Percentiles rank a stretch among this genome's conserved stretches.
These are phyloP conservation scores for Rhea pennata DNA, from an alignment of 2,113 vertebrate species.

Conservation along the genomic window DNA sequence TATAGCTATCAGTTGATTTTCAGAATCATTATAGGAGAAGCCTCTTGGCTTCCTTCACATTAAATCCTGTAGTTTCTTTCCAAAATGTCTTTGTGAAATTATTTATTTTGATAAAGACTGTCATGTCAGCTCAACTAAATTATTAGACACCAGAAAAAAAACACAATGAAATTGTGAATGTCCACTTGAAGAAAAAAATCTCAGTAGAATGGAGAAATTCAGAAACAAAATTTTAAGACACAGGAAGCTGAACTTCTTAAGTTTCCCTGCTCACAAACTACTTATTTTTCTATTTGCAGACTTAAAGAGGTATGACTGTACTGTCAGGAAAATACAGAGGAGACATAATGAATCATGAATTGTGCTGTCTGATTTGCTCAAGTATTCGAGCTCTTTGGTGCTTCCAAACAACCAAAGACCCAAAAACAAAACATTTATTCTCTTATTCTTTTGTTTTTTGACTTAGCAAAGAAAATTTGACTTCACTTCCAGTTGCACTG, in stretches of 20 bases:
- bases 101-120: not conserved
- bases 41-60: not conserved
- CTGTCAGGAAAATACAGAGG: not conserved
- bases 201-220: not conserved
- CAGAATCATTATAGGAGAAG: not conserved
- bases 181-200: not conserved
- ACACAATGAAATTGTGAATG: not conserved
- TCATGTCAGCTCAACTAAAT: not conserved
- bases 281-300: not conserved
- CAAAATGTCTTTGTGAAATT: not conserved
- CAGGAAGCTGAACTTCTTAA: not conserved
- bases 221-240: not conserved
- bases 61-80: not conserved
- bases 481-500: not conserved
- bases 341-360: not conserved
- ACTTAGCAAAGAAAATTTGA: not conserved
- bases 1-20: not conserved
- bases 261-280: not conserved
- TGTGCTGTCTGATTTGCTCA: not conserved
- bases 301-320: not conserved
- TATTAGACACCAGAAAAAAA: conserved; percentile 11
- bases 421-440: not conserved
- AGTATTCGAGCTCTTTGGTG: not conserved
- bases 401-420: not conserved
- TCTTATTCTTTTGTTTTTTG: not conserved